These are phyloP conservation scores for Xiphophorus hellerii DNA, from an alignment of 2,113 vertebrate genomes.

Conservation along the genomic window DNA sequence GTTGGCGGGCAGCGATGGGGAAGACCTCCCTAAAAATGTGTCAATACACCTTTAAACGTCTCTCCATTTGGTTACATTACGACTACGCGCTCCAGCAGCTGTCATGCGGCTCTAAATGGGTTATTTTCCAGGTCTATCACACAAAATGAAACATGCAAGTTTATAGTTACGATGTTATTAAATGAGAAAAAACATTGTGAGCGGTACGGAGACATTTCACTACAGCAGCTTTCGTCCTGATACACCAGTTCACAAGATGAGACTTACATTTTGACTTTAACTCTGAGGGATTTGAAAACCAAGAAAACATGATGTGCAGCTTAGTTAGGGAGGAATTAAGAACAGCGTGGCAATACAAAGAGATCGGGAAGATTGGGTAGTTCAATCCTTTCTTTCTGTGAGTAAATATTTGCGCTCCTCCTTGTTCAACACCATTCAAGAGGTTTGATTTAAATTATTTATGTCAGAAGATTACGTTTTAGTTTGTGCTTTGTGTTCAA, in stretches of 20 bases:
- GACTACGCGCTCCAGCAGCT: too few species aligned
- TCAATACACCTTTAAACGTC: background rate
- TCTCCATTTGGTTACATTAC: background rate
- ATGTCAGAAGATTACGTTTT: background rate
- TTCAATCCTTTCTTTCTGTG: background rate
- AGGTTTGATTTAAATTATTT: background rate
- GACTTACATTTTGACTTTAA: background rate
- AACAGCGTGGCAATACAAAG: background rate
- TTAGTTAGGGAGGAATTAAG: background rate
- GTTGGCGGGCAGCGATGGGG: constrained; percentile 3
- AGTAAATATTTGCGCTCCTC: background rate
- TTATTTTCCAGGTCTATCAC: too few species aligned
- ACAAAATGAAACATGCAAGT: background rate
- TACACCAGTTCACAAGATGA: background rate
- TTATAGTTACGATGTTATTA: background rate
- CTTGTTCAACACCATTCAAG: background rate
- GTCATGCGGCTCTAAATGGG: too few species aligned
- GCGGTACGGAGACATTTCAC: background rate
- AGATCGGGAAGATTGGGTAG: background rate
- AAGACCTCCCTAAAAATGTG: background rate
- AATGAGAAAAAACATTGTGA: background rate
- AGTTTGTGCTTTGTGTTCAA: background rate
- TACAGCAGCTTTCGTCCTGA: background rate
- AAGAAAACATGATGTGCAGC: too few species aligned
- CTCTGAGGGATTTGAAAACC: background rate